Evolutionary conservation across 2,888 invertebrate genomes (phyloP), one percentile per base, ranked within the genome.

Genomic region (Apantesis nais): DNA sequence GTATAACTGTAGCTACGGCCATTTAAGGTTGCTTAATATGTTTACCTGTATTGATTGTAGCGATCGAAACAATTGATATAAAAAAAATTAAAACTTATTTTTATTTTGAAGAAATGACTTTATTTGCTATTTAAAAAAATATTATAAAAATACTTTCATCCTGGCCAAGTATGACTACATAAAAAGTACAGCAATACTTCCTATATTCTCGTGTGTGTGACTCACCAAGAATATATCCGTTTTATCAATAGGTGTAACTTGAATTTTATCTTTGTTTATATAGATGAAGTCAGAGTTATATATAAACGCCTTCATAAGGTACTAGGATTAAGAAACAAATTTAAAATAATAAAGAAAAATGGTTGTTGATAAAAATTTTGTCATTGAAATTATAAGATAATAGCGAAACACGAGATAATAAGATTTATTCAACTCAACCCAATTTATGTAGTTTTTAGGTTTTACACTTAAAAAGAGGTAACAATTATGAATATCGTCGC

Each of bases 1-100:
- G 31, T 25, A 44, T 63, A 63, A 63, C 63, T 63, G 41, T 44
- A 44, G 44, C 44, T 12, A 44, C 44, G 44, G 44, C 31, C 44
- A 63, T 63, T 44, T 44, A 19, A n/a, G n/a, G n/a, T n/a, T n/a
- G 29, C 44, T 63, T 44, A 41, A 44, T 22, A 44, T 63, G 11
- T 9, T 63, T 19, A 44, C 41, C 22, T 63, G 3, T 29, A 44
- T 63, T 63, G 41, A 41, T 41, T 44, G 29, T 5, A 63, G 62
- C 29, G 19, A 63, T 22, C 11, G 37, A 44, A 63, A 44, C 44
- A 44, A 19, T 22, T 19, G n/a, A 19, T 1, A 19, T 29, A 41
- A 22, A 48, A 16, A 9, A 11, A n/a, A 2, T 52, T 9, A n/a
- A 52, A 22, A 52, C 11, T 52, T 9, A 11, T 22, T 52, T n/a